These are phyloP conservation scores for Macrotrachela quadricornifera DNA, from an alignment of 1,140 invertebrate species.

Conservation along the genomic window DNA sequence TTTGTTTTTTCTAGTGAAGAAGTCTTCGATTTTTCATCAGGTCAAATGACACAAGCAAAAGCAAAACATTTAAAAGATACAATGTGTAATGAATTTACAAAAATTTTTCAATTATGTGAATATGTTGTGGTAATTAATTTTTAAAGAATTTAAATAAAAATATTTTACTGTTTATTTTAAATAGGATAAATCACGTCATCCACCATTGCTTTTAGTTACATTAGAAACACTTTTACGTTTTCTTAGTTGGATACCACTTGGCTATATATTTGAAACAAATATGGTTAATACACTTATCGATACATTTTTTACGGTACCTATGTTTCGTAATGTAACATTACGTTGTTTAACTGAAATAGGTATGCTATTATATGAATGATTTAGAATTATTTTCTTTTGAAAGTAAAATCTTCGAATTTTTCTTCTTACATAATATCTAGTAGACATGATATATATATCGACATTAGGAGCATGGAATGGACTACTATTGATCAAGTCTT, in stretches of 20 bases:
- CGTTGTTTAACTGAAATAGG: conserved; percentile 91
- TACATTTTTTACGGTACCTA: conserved; percentile 78
- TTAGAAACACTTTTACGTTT: conserved; percentile 85
- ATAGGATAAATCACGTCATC: conserved; percentile 86
- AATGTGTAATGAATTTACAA: conserved; percentile 97
- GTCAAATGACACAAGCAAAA: conserved; percentile 93
- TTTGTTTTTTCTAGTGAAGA: conserved; percentile 50
- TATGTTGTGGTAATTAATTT: conserved; percentile 38
- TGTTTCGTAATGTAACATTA: conserved; percentile 91
- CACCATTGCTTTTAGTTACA: conserved; percentile 70
- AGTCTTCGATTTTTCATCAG: conserved; percentile 92
- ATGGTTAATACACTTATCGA: conserved; percentile 62
- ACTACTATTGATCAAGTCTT: no score
- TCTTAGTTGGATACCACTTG: conserved; percentile 96
- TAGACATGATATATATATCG: background rate
- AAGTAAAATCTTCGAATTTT: background rate
- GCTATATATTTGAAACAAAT: conserved; percentile 98
- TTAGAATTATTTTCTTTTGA: background rate
- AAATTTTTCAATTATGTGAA: conserved; percentile 89
- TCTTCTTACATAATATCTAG: background rate
- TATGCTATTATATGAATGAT: no score
- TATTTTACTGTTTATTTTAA: conserved; percentile 1
- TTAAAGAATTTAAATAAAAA: background rate
- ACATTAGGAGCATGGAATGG: no score
- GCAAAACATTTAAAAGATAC: conserved; percentile 96